phyloP scores from a whole-genome alignment of 2,888 invertebrate species.

The Polylopha cassiicola region DNA sequence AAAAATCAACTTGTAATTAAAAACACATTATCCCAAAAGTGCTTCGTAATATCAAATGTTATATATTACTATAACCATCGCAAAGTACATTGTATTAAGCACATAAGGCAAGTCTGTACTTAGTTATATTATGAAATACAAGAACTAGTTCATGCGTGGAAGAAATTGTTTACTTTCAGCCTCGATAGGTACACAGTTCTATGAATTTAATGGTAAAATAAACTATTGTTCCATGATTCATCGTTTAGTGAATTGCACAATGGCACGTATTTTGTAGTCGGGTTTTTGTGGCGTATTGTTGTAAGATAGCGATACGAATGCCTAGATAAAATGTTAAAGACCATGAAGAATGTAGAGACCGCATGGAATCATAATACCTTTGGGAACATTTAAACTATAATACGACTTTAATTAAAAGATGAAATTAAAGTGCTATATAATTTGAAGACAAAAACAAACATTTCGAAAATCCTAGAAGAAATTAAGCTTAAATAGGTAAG shows the following conservation, averaged over 20 bases:
- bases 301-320: constrained; percentile 15
- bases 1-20: no score
- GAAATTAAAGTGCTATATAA: no score
- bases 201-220: constrained; percentile 48
- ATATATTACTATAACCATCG: no score
- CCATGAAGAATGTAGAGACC: no score
- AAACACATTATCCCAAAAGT: no score
- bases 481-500: no score
- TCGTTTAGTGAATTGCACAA: constrained; percentile 29
- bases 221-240: constrained; percentile 40
- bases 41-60: no score
- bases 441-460: no score
- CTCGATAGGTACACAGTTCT: constrained; percentile 46
- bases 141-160: constrained; percentile 38
- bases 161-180: constrained; percentile 55
- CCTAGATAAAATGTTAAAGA: constrained; percentile 21
- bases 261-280: constrained; percentile 14
- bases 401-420: no score
- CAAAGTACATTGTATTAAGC: constrained; percentile 24
- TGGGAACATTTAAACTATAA: no score
- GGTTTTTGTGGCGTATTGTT: constrained; percentile 17
- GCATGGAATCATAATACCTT: no score
- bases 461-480: no score
- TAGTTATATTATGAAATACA: constrained; percentile 20
- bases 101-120: constrained; percentile 3